A percentile compares a stretch with the other conserved stretches of the same genome.
phyloP scores from a whole-genome alignment of 2,113 vertebrate genomes.

The Mastomys coucha region DNA sequence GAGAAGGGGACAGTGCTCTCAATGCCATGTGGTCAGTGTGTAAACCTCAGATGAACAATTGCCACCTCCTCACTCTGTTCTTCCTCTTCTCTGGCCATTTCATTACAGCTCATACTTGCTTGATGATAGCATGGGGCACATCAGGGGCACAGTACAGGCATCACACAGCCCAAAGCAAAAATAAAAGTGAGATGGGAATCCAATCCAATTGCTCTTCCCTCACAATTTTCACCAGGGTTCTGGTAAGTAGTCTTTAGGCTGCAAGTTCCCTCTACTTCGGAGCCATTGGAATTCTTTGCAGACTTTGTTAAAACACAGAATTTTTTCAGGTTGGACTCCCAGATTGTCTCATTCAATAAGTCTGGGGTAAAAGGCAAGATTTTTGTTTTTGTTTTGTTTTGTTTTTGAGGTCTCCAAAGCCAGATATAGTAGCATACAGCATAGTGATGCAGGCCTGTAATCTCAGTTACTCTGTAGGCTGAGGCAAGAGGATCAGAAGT shows the following conservation, averaged over 20 bases:
- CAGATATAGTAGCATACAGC: not conserved
- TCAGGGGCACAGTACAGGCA: not conserved
- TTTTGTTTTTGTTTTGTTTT: not conserved
- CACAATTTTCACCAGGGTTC: not conserved
- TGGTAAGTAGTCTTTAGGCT: not conserved
- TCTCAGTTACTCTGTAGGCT: not conserved
- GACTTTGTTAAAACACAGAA: slow-evolving; percentile 1
- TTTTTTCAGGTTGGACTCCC: not conserved
- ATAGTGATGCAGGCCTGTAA: not conserved
- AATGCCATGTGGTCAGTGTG: not conserved
- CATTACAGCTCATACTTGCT: not conserved
- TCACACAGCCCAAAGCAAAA: slow-evolving; percentile 16
- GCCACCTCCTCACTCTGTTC: not conserved
- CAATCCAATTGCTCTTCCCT: not conserved
- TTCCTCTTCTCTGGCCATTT: not conserved
- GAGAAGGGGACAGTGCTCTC: slow-evolving; percentile 22
- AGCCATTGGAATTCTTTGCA: not conserved
- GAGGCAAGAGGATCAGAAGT: not conserved
- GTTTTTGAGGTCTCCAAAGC: slow-evolving; percentile 29
- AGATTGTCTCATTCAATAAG: not conserved
- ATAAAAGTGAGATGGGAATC: not conserved
- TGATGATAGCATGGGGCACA: not conserved
- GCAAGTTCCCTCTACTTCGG: slow-evolving; percentile 6
- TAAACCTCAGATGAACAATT: slow-evolving; percentile 14
- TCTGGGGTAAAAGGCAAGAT: not conserved